Conservation (phyloP, 2,888 invertebrate genomes). For the Tubiluchus corallicola region DNA sequence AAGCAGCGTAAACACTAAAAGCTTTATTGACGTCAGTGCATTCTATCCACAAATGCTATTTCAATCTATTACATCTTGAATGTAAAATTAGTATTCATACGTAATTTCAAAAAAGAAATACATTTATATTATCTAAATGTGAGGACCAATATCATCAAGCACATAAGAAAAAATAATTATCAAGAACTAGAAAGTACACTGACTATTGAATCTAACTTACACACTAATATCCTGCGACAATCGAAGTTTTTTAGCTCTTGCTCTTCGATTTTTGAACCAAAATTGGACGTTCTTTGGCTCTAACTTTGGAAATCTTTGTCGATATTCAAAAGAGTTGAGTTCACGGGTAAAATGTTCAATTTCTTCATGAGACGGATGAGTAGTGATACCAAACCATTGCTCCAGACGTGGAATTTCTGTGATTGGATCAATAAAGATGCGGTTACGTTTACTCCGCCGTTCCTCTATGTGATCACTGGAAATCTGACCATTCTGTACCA, state of each 20-base stretch:
- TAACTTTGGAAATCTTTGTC: conserved; percentile 93
- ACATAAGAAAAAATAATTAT: conserved; percentile 9
- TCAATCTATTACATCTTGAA: too few relatives aligned
- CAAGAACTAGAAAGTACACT: conserved; percentile 7
- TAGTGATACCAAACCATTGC: conserved; percentile 88
- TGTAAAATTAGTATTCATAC: too few relatives aligned
- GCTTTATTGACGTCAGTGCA: too few relatives aligned
- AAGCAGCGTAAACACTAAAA: too few relatives aligned
- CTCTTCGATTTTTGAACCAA: conserved; percentile 97
- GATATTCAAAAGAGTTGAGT: conserved; percentile 84
- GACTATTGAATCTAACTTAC: background rate
- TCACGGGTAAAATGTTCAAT: conserved; percentile 96
- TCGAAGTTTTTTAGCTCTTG: conserved; percentile 83
- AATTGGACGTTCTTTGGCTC: conserved; percentile 99
- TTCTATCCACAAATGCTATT: too few relatives aligned
- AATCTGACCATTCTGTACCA: conserved; percentile 1
- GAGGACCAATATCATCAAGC: conserved; percentile 25
- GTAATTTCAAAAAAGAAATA: too few relatives aligned
- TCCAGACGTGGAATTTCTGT: conserved; percentile 57
- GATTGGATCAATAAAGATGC: conserved; percentile 97
- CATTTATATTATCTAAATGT: conserved; percentile 32
- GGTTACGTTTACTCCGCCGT: conserved; percentile 65
- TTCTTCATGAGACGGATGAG: conserved; percentile 92
- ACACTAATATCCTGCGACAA: background rate
- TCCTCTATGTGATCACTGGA: conserved; percentile 42